phyloP scores from a whole-genome alignment of 2,113 vertebrate species.

The Odontophorus gujanensis region DNA sequence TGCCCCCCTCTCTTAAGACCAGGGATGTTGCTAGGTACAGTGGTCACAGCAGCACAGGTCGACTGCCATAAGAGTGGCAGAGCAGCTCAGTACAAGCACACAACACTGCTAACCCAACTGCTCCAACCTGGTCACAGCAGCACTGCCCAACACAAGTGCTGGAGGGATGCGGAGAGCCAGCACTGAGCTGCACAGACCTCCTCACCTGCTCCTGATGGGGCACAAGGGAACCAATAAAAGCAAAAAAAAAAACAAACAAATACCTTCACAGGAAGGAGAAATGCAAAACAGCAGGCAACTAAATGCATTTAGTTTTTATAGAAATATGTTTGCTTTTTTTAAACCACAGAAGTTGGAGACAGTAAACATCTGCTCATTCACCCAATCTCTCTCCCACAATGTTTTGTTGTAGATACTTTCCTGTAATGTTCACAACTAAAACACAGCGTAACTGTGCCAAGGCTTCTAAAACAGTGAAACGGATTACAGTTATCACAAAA shows the following conservation, averaged over 20 bases:
- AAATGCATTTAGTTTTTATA: slow-evolving; percentile 16
- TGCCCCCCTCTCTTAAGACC: accelerated
- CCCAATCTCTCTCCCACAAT: slow-evolving; percentile 42
- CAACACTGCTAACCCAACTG: neutral
- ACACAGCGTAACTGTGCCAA: slow-evolving; percentile 44
- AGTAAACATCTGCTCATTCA: slow-evolving; percentile 56
- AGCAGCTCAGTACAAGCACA: neutral
- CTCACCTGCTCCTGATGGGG: neutral
- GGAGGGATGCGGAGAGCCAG: neutral
- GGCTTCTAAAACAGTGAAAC: neutral
- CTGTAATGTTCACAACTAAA: slow-evolving; percentile 40
- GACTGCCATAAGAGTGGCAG: neutral
- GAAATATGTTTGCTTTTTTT: slow-evolving; percentile 1
- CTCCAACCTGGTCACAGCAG: slow-evolving; percentile 13
- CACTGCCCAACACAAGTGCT: neutral
- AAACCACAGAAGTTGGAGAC: slow-evolving; percentile 26
- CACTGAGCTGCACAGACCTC: neutral
- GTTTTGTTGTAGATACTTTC: slow-evolving; percentile 60
- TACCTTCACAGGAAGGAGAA: neutral
- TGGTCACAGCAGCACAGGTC: neutral
- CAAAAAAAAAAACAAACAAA: neutral
- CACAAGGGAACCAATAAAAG: neutral
- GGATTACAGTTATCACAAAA: slow-evolving; percentile 2
- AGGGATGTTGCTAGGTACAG: neutral
- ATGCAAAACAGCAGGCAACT: neutral